Percentiles rank a stretch among this genome's conserved stretches.
Evolutionary conservation across 2,797 vertebrate genomes (phyloP).

Genomic region (Cyclura pinguis): DNA sequence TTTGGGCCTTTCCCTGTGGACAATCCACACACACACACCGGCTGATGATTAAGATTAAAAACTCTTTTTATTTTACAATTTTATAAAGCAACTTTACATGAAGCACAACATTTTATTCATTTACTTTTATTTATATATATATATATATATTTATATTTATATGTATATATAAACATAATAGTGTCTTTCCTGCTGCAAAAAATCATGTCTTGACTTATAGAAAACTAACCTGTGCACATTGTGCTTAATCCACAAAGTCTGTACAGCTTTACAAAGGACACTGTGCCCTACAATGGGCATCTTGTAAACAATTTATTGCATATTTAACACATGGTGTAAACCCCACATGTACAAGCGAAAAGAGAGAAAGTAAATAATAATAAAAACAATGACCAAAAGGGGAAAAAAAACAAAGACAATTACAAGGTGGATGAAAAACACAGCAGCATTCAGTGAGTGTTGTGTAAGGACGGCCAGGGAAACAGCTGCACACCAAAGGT

Average conservation of each 20-base stretch:
- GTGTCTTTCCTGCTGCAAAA: constrained; percentile 82
- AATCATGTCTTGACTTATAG: constrained; percentile 83
- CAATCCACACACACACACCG: accelerated
- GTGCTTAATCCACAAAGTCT: constrained; percentile 96
- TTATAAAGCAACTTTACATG: constrained; percentile 90
- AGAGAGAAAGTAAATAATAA: neutral
- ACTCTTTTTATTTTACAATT: constrained; percentile 90
- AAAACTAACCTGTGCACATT: constrained; percentile 97
- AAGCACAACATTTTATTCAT: constrained; percentile 88
- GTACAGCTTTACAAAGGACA: constrained; percentile 88
- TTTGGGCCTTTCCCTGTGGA: neutral
- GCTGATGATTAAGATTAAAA: constrained; percentile 65
- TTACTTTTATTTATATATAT: constrained; percentile 66
- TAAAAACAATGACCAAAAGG: constrained; percentile 3
- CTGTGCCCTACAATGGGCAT: constrained; percentile 79
- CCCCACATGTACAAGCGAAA: constrained; percentile 79
- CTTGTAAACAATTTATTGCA: constrained; percentile 98
- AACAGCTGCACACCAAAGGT: constrained; percentile 65
- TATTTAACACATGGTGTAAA: constrained; percentile 90
- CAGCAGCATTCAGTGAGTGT: constrained; percentile 85
- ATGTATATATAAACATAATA: constrained; percentile 89
- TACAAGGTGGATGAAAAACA: constrained; percentile 78
- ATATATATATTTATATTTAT: constrained; percentile 80
- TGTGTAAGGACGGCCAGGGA: constrained; percentile 74
- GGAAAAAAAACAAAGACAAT: constrained; percentile 59